Evolutionary conservation across 2,888 invertebrate species (phyloP).

Genomic region (Mystacides longicornis): DNA sequence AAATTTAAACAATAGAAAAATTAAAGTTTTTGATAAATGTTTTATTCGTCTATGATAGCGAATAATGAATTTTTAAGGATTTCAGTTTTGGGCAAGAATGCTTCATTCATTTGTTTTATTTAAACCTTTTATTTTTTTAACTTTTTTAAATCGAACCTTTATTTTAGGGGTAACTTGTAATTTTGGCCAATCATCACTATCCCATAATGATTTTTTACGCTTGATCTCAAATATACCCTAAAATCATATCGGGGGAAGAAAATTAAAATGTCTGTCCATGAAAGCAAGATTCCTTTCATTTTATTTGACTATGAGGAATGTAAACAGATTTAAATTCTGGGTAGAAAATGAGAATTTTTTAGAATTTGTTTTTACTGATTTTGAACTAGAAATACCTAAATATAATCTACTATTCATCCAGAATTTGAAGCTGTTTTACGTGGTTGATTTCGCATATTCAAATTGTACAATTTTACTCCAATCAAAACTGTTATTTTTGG

Average conservation of each 20-base stretch:
- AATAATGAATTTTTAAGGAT: not conserved
- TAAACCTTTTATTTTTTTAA: constrained; percentile 22
- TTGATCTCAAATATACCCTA: constrained; percentile 62
- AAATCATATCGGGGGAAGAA: constrained; percentile 35
- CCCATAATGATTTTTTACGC: constrained; percentile 60
- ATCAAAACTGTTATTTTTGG: not conserved
- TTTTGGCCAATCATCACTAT: constrained; percentile 73
- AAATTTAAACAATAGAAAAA: not conserved
- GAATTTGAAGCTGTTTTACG: not conserved
- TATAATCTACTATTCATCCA: not conserved
- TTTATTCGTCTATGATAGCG: no score
- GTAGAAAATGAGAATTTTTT: not conserved
- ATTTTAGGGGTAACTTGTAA: constrained; percentile 58
- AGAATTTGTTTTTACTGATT: not conserved
- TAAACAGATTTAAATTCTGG: not conserved
- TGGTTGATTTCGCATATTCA: constrained; percentile 22
- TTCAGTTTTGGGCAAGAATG: constrained; percentile 27
- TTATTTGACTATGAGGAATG: not conserved
- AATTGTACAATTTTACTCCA: constrained; percentile 5
- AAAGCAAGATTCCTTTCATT: not conserved
- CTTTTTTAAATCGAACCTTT: constrained; percentile 55
- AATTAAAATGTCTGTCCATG: not conserved
- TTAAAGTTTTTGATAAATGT: not conserved
- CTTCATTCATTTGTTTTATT: constrained; percentile 39
- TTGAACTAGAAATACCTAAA: not conserved